These are phyloP conservation scores for Colius striatus DNA, from an alignment of 2,113 vertebrate genomes.

Conservation along the genomic window DNA sequence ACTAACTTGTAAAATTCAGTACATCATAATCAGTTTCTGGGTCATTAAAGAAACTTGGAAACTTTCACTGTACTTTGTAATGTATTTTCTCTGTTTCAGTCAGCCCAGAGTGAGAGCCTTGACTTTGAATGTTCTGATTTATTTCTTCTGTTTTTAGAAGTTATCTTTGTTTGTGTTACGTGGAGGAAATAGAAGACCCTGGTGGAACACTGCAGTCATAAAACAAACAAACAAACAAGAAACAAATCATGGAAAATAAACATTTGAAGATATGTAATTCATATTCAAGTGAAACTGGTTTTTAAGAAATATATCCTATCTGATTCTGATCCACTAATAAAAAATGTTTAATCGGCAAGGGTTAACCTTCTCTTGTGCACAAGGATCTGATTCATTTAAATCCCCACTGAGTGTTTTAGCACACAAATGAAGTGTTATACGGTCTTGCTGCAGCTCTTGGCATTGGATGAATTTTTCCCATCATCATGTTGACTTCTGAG, in stretches of 20 bases:
- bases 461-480: constrained; percentile 22
- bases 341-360: neutral
- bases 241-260: neutral
- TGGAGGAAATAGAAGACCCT: neutral
- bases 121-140: neutral
- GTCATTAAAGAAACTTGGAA: constrained; percentile 41
- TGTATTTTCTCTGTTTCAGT: neutral
- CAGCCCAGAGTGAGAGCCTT: neutral
- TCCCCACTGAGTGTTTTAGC: constrained; percentile 28
- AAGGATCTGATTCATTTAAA: constrained; percentile 46
- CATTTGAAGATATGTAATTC: neutral
- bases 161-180: neutral
- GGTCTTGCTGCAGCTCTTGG: neutral
- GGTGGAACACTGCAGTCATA: neutral
- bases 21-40: constrained; percentile 43
- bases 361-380: constrained; percentile 29
- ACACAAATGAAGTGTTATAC: constrained; percentile 13
- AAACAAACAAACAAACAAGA: neutral
- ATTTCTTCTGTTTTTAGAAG: constrained; percentile 9
- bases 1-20: constrained; percentile 34
- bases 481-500: neutral
- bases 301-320: neutral
- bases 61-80: neutral
- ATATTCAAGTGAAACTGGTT: neutral
- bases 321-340: neutral